Evolutionary conservation across 2,113 vertebrate genomes (phyloP).

Genomic region (Apodemus sylvaticus): DNA sequence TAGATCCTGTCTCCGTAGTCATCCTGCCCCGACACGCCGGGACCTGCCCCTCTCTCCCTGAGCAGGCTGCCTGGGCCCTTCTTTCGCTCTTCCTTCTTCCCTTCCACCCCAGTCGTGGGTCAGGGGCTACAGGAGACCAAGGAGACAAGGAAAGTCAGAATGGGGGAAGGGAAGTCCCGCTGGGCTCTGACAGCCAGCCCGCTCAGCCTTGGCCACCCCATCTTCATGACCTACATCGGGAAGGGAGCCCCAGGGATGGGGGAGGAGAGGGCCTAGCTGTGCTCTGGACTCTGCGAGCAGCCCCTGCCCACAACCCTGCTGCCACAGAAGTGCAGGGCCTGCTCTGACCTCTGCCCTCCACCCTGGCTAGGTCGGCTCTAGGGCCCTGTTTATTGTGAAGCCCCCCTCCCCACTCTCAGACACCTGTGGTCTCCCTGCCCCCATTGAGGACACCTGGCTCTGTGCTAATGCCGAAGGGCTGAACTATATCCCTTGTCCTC

Average conservation of each 20-base stretch:
- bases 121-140: constrained; percentile 28
- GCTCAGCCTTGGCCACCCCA: constrained; percentile 70
- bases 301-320: constrained; percentile 13
- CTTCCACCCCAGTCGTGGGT: constrained; percentile 36
- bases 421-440: constrained; percentile 67
- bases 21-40: constrained; percentile 77
- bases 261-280: constrained; percentile 65
- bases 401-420: neutral
- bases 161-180: constrained; percentile 66
- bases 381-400: constrained; percentile 3
- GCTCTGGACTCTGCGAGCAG: constrained; percentile 24
- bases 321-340: neutral
- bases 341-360: constrained; percentile 63
- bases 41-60: constrained; percentile 77
- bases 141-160: neutral
- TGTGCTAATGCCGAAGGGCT: neutral
- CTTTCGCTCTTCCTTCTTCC: constrained; percentile 52
- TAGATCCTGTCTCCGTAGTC: constrained; percentile 73
- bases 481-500: neutral
- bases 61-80: constrained; percentile 67
- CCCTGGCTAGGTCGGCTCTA: constrained; percentile 49
- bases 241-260: constrained; percentile 71
- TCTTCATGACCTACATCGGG: constrained; percentile 80
- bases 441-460: constrained; percentile 38
- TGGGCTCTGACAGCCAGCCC: constrained; percentile 68